A percentile compares a stretch with the other conserved stretches of the same genome.
Conservation (phyloP, 2,113 vertebrate species). For the Lampris megalopsis region DNA sequence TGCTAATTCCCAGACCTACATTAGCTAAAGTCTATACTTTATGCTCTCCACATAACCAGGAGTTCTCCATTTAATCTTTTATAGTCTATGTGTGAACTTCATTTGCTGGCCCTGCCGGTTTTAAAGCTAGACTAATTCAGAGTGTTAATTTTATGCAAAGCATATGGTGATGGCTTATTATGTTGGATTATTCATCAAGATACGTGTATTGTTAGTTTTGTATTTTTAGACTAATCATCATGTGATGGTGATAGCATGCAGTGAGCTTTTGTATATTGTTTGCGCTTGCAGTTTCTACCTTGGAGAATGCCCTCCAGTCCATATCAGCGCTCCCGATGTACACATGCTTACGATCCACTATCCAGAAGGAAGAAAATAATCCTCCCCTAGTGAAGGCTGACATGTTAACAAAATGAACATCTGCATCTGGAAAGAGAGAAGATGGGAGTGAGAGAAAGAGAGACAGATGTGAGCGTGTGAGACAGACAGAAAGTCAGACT, state of each 20-base stretch:
- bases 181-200: no score
- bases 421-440: conserved; percentile 81
- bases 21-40: background rate
- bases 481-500: no score
- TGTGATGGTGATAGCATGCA: no score
- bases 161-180: no score
- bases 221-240: no score
- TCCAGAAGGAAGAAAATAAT: conserved; percentile 93
- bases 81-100: no score
- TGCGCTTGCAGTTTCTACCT: conserved; percentile 80
- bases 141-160: no score
- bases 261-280: background rate
- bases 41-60: background rate
- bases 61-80: conserved; percentile 8
- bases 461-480: background rate
- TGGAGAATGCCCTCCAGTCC: conserved; percentile 90
- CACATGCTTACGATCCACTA: conserved; percentile 91
- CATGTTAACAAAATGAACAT: conserved; percentile 91
- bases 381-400: conserved; percentile 89
- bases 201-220: no score
- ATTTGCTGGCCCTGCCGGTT: no score
- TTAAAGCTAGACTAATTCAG: no score
- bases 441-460: conserved; percentile 15
- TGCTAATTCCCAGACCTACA: conserved; percentile 1
- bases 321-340: conserved; percentile 92